phyloP scores from a whole-genome alignment of 30 jellyfish, hydroid and myxozoan genomes.

The Aurelia sp. region DNA sequence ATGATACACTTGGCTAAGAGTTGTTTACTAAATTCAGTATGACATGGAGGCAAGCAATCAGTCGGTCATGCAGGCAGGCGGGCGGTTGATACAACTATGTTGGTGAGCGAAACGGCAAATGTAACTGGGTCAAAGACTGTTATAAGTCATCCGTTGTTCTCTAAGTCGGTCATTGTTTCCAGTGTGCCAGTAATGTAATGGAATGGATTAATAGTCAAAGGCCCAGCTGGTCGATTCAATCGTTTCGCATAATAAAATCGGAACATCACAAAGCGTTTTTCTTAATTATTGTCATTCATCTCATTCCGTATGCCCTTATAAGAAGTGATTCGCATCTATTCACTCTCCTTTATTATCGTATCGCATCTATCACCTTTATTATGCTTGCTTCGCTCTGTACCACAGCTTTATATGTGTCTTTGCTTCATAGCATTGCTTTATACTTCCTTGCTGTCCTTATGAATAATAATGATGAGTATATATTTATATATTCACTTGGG shows the following conservation, averaged over 20 bases:
- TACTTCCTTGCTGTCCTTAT: background rate
- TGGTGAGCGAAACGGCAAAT: slow-evolving; percentile 69
- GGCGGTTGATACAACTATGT: slow-evolving; percentile 18
- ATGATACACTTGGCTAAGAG: too few relatives aligned
- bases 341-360: too few relatives aligned
- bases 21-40: too few relatives aligned
- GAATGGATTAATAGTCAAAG: slow-evolving; percentile 54
- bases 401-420: background rate
- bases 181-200: slow-evolving; percentile 78
- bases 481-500: background rate
- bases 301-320: slow-evolving; percentile 24
- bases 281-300: slow-evolving; percentile 46
- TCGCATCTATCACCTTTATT: too few relatives aligned
- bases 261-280: slow-evolving; percentile 51
- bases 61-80: too few relatives aligned
- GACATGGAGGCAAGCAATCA: too few relatives aligned
- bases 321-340: background rate
- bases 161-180: slow-evolving; percentile 53
- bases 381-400: too few relatives aligned
- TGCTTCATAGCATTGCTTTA: background rate
- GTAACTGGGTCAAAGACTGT: slow-evolving; percentile 71
- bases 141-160: slow-evolving; percentile 62
- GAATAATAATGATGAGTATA: background rate
- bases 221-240: slow-evolving; percentile 59
- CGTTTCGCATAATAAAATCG: slow-evolving; percentile 44